These are phyloP conservation scores for Sigmodon hispidus DNA, from an alignment of 2,113 vertebrate genomes.

Conservation along the genomic window DNA sequence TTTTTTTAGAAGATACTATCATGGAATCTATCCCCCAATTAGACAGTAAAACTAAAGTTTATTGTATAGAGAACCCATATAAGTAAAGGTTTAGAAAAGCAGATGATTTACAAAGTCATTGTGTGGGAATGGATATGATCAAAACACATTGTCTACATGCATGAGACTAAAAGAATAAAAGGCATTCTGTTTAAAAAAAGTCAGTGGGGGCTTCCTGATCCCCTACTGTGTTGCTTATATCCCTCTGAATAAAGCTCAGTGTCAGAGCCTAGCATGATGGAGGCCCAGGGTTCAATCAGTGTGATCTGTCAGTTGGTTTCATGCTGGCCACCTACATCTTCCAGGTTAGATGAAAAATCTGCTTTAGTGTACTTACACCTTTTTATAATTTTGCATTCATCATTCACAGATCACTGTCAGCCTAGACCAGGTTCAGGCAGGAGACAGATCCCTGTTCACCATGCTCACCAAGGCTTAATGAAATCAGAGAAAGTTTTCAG, in stretches of 20 bases:
- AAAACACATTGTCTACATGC: not conserved
- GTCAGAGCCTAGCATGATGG: not conserved
- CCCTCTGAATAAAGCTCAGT: not conserved
- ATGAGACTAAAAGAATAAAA: not conserved
- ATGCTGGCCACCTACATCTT: not conserved
- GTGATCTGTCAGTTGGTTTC: not conserved
- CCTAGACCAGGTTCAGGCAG: rapidly evolving
- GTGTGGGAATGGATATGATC: not conserved
- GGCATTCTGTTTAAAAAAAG: not conserved
- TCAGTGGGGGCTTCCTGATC: not conserved
- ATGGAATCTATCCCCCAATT: not conserved
- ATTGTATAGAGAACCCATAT: not conserved
- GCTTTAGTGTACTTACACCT: not conserved
- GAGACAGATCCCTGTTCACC: not conserved
- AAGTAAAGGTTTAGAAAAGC: not conserved
- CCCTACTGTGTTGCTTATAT: not conserved
- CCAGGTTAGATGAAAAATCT: not conserved
- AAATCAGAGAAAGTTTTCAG: not conserved
- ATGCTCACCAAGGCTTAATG: rapidly evolving
- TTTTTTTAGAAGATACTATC: not conserved
- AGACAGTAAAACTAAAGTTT: not conserved
- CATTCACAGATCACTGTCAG: not conserved
- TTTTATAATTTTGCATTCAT: not conserved
- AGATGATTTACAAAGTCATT: not conserved
- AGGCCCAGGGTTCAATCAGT: not conserved